These are phyloP conservation scores for Stichodactyla mertensii DNA, from an alignment of 64 coral and sea anemone species.

Conservation along the genomic window DNA sequence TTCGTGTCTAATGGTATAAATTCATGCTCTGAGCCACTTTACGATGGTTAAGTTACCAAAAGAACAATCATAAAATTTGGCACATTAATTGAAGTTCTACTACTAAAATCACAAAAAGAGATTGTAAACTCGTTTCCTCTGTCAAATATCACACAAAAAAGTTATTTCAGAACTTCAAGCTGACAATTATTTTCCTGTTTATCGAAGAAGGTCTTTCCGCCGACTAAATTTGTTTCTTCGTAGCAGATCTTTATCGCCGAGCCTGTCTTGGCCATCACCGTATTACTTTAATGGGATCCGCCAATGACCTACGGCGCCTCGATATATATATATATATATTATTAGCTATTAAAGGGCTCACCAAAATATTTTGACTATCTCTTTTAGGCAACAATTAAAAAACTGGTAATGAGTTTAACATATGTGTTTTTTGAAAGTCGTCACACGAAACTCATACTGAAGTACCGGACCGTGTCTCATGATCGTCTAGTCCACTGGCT, in stretches of 20 bases:
- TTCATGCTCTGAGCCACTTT: too few relatives aligned
- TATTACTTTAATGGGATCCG: neutral
- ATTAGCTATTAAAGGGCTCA: neutral
- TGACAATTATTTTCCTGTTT: conserved; percentile 3
- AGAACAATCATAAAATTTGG: neutral
- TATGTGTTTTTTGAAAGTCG: neutral
- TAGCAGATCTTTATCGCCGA: neutral
- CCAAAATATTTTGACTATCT: neutral
- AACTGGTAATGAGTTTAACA: neutral
- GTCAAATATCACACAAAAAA: neutral
- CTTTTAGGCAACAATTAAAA: neutral
- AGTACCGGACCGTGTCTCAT: too few relatives aligned
- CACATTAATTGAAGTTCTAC: neutral
- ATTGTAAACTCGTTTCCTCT: neutral
- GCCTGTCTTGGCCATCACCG: neutral
- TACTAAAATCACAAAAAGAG: neutral
- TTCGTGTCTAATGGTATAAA: too few relatives aligned
- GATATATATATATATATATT: too few relatives aligned
- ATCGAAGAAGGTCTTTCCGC: neutral
- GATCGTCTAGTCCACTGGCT: too few relatives aligned
- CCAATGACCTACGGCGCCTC: neutral
- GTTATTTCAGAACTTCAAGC: neutral
- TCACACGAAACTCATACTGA: too few relatives aligned
- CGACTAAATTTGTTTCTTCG: neutral
- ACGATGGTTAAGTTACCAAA: neutral